Conservation (phyloP, 1,140 invertebrate genomes). For the Pectinophora gossypiella region DNA sequence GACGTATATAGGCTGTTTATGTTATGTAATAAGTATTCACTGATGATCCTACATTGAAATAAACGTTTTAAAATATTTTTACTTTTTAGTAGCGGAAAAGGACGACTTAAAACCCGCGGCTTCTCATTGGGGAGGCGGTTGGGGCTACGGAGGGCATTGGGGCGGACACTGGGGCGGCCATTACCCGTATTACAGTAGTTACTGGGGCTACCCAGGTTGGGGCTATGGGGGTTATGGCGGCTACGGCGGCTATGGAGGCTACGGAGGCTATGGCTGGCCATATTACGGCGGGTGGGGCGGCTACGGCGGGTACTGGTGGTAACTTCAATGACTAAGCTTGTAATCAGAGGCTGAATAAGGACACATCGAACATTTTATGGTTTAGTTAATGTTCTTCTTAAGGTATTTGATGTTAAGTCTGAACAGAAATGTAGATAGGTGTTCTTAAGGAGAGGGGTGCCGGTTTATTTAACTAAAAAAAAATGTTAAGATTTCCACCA, state of each 20-base stretch:
- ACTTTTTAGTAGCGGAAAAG: constrained; percentile 34
- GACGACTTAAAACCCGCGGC: constrained; percentile 62
- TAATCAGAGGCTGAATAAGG: background rate
- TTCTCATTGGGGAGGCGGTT: constrained; percentile 44
- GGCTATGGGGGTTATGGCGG: constrained; percentile 17
- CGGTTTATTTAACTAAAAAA: too few relatives aligned
- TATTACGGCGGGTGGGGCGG: constrained; percentile 29
- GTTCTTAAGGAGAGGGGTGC: too few relatives aligned
- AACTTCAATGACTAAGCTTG: background rate
- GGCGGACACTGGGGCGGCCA: background rate
- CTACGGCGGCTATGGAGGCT: constrained; percentile 25
- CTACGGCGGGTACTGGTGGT: constrained; percentile 53
- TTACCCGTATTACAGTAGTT: background rate
- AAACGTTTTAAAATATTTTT: too few relatives aligned
- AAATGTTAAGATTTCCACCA: too few relatives aligned
- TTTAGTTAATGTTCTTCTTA: too few relatives aligned
- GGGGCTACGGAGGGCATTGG: background rate
- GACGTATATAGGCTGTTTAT: too few relatives aligned
- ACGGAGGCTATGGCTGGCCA: constrained; percentile 34
- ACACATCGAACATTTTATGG: too few relatives aligned
- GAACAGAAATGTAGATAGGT: too few relatives aligned
- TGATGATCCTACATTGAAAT: too few relatives aligned
- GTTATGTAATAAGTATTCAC: too few relatives aligned
- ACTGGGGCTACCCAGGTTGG: background rate
- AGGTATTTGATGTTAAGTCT: too few relatives aligned